Conservation (phyloP, 2,797 vertebrate species). For the Antennarius maculatus region DNA sequence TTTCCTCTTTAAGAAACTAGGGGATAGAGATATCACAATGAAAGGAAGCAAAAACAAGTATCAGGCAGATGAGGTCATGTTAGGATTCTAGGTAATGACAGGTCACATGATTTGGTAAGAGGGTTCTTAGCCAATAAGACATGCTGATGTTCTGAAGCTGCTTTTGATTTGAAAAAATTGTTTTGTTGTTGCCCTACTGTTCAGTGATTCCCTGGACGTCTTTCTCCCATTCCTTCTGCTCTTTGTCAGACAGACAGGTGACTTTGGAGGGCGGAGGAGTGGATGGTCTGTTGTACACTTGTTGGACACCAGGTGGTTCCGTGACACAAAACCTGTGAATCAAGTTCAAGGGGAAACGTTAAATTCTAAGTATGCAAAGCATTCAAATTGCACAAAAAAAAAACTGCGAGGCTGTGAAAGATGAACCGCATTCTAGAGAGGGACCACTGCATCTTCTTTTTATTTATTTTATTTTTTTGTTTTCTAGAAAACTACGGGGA, state of each 20-base stretch:
- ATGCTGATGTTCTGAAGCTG: no score
- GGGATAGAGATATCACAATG: slow-evolving; percentile 12
- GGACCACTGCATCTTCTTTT: not conserved
- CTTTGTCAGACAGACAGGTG: slow-evolving; percentile 86
- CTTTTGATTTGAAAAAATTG: not conserved
- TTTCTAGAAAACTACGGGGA: not conserved
- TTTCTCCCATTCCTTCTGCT: slow-evolving; percentile 91
- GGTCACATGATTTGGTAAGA: no score
- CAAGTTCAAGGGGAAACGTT: not conserved
- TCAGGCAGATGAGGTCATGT: not conserved
- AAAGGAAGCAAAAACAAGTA: not conserved
- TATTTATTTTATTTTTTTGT: not conserved
- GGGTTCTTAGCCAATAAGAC: no score
- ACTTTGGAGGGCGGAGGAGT: slow-evolving; percentile 88
- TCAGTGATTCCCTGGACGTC: slow-evolving; percentile 93
- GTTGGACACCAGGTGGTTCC: slow-evolving; percentile 87
- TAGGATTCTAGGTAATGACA: no score
- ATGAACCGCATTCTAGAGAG: not conserved
- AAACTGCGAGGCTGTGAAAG: no score
- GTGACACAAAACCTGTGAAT: slow-evolving; percentile 88
- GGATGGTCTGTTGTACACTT: slow-evolving; percentile 81
- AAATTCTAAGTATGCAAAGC: not conserved
- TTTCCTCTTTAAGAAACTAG: slow-evolving; percentile 91
- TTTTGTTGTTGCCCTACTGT: slow-evolving; percentile 82
- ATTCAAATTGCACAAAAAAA: no score